Conservation (phyloP, 2,113 vertebrate genomes). For the Cephalophus harveyi region DNA sequence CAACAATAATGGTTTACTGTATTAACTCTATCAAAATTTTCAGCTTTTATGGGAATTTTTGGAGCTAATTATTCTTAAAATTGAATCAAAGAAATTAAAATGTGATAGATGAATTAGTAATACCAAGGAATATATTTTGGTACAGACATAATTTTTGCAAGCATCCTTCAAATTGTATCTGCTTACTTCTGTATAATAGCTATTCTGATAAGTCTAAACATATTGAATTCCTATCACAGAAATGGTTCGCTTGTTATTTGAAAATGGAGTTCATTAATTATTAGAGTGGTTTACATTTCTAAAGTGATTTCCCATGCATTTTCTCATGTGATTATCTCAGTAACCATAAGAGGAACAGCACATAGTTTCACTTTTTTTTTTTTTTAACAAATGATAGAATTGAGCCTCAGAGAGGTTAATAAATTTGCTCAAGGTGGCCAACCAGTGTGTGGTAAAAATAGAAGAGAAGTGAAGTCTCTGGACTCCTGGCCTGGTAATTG, state of each 20-base stretch:
- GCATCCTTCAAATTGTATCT: neutral
- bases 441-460: neutral
- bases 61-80: neutral
- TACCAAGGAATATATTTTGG: neutral
- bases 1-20: neutral
- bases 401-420: neutral
- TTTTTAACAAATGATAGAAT: neutral
- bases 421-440: constrained; percentile 38
- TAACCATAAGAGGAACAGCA: neutral
- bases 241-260: constrained; percentile 38
- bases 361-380: neutral
- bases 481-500: neutral
- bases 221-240: constrained; percentile 17
- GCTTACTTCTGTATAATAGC: neutral
- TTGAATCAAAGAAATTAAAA: constrained; percentile 24
- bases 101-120: neutral
- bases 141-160: neutral
- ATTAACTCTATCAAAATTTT: neutral
- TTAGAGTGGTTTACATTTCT: constrained; percentile 30
- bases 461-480: neutral
- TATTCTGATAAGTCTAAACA: neutral
- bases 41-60: neutral
- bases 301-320: constrained; percentile 37
- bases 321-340: constrained; percentile 41
- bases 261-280: constrained; percentile 48